These are phyloP conservation scores for Poeciliopsis presidionis DNA, from an alignment of 2,797 vertebrate genomes.

Conservation along the genomic window DNA sequence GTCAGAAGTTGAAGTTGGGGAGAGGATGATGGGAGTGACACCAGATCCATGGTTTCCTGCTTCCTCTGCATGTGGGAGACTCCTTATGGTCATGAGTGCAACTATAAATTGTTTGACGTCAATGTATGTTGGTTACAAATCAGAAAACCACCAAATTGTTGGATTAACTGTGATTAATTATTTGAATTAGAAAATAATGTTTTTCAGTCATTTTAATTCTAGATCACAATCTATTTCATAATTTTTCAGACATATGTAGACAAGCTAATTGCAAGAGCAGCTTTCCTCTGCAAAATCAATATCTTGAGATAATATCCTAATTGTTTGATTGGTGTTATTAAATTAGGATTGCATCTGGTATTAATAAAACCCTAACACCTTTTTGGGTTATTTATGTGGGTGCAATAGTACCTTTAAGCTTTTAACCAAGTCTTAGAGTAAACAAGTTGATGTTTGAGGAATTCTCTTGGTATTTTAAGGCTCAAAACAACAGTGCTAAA, in stretches of 20 bases:
- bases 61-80: constrained; percentile 17
- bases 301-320: background rate
- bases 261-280: background rate
- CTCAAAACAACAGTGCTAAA: background rate
- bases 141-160: background rate
- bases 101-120: background rate
- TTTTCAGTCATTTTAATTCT: background rate
- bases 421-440: background rate
- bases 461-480: background rate
- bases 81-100: constrained; percentile 11
- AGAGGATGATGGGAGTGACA: constrained; percentile 18
- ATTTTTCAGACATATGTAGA: background rate
- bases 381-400: background rate
- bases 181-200: background rate
- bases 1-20: constrained; percentile 30
- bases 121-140: background rate
- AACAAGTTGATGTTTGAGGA: background rate
- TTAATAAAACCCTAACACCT: background rate
- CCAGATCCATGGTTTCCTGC: constrained; percentile 40
- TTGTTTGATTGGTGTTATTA: background rate
- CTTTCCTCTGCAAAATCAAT: background rate
- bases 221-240: background rate
- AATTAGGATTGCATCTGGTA: background rate
- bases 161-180: background rate
- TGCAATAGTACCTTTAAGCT: background rate